Conservation (phyloP, 2,888 invertebrate species). For the Agrochola circellaris region DNA sequence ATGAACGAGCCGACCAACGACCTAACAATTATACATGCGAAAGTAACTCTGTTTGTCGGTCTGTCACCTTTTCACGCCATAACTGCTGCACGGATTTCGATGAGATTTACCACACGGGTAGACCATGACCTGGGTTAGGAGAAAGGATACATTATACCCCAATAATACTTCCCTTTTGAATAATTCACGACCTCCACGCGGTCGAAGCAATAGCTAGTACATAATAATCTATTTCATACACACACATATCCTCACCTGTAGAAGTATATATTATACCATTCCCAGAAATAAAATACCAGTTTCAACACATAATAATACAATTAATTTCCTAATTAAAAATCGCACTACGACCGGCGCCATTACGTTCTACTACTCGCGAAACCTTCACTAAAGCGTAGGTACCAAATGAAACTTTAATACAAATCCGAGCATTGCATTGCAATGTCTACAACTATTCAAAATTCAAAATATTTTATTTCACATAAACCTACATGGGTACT, state of each 20-base stretch:
- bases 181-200: background rate
- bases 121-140: background rate
- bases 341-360: background rate
- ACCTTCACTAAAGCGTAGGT: slow-evolving; percentile 1
- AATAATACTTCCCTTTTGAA: too few relatives aligned
- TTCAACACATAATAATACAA: background rate
- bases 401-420: slow-evolving; percentile 41
- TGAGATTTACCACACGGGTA: background rate
- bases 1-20: too few relatives aligned
- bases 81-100: background rate
- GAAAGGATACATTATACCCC: background rate
- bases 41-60: background rate
- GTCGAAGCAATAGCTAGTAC: background rate
- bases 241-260: background rate
- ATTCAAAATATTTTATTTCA: too few relatives aligned
- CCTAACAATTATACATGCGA: background rate
- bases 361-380: background rate
- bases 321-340: slow-evolving; percentile 33
- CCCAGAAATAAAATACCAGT: background rate
- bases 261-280: background rate
- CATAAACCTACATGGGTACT: too few relatives aligned
- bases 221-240: background rate
- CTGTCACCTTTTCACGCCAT: background rate
- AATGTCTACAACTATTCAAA: slow-evolving; percentile 33
- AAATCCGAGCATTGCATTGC: slow-evolving; percentile 17